Percentiles rank a stretch among this genome's conserved stretches.
Evolutionary conservation across 2,888 invertebrate genomes (phyloP).

Genomic region (Rhopalosiphum nymphaeae): DNA sequence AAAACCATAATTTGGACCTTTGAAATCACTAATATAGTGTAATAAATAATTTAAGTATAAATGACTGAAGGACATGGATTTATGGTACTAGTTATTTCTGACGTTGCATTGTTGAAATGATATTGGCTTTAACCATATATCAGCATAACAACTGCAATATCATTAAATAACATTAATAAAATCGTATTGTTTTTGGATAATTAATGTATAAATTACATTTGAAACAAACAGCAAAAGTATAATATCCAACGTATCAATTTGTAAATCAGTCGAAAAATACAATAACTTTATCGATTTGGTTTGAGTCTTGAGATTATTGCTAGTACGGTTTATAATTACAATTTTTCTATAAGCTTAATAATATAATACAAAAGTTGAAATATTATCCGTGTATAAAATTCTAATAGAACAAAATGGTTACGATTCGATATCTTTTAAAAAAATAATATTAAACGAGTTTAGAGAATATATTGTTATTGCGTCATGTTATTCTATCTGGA

Average conservation of each 20-base stretch:
- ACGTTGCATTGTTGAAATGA: background rate
- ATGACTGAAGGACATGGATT: background rate
- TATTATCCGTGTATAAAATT: background rate
- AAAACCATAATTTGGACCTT: background rate
- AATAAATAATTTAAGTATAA: constrained; percentile 22
- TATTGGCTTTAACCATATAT: background rate
- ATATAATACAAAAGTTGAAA: background rate
- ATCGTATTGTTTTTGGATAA: background rate
- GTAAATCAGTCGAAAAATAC: background rate
- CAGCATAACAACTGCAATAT: background rate
- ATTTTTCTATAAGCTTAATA: background rate
- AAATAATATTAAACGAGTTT: background rate
- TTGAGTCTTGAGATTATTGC: background rate
- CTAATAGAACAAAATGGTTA: background rate
- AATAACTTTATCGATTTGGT: background rate
- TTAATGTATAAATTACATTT: background rate
- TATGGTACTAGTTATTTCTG: background rate
- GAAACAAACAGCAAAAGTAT: background rate
- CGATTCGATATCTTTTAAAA: background rate
- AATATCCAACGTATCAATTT: background rate
- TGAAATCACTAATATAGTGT: background rate
- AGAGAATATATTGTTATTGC: background rate
- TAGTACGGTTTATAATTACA: background rate
- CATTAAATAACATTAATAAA: background rate
- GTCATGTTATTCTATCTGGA: background rate